Base-by-base conservation (phyloP, 92 coral and sea anemone genomes). In the Phymanthus crucifer region DNA sequence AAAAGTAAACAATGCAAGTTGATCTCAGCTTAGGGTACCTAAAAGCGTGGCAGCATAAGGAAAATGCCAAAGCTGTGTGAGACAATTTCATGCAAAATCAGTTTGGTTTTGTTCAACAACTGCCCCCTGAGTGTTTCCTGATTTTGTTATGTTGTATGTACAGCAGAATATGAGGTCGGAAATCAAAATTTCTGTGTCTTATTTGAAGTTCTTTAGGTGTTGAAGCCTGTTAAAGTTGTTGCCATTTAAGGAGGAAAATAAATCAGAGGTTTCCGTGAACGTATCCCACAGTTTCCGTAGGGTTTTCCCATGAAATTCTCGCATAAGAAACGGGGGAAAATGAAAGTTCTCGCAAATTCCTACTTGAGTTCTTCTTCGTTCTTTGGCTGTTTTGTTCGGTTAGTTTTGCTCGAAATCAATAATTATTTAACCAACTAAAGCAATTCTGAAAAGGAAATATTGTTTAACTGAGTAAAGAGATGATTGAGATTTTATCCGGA, bases 281-380 rank as follows among this genome's bases (percentile, higher is more conserved):
- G 68, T 6, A 19, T 5, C 17, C 17, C 34, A 29, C 33, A 7
- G 34, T 19, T 61, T 61, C 68, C 68, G 68, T 61, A 26, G 35
- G 68, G 68, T 61, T 61, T 27, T 61, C 68, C 68, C 68, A 29
- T 12, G 2, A 61, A 61, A 61, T 61, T 61, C 68, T 61, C 10
- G 68, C 68, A 29, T 29, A 61, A 24, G 3, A 8, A 6, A 27
- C 32, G 12, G 14, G 34, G n/a, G n/a, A n/a, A 61, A 61, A 27
- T 34, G 13, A 61, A 61, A 27, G 26, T n/a, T 13, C 61, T 7
- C 48, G 13, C 48, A 43, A 43, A 43, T 10, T 5, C 48, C 14
- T 43, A 10, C 43, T 38, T 4, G 43, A 57, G 33, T 24, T 57
- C 33, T 29, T 23, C 48, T 1, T 24, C n/a, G n/a, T 24, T 26